Percentiles rank a stretch among this genome's conserved stretches.
Evolutionary conservation across 1,140 invertebrate species (phyloP).

Genomic region (Drosophila aff.): DNA sequence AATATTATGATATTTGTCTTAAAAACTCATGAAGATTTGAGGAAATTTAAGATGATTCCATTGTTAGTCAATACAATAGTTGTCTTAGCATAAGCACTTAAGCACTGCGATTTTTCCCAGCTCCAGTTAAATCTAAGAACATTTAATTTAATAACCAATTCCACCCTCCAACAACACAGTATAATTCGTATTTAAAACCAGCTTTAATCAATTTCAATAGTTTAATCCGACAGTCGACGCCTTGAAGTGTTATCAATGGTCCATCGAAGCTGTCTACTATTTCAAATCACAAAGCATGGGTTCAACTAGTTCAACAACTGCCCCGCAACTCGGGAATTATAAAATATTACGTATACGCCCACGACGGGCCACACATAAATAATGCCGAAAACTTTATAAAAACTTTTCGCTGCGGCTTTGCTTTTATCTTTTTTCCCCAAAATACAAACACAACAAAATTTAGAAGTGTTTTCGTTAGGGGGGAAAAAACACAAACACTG

Average conservation of each 20-base stretch:
- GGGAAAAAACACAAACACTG: slow-evolving; percentile 31
- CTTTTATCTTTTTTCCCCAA: slow-evolving; percentile 65
- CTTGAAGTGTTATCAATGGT: slow-evolving; percentile 32
- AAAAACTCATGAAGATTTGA: too few species aligned
- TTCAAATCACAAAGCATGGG: slow-evolving; percentile 42
- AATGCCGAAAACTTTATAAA: slow-evolving; percentile 59
- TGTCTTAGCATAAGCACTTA: background rate
- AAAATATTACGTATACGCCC: slow-evolving; percentile 80
- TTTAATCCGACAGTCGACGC: slow-evolving; percentile 36
- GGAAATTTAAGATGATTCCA: too few species aligned
- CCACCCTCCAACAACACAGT: background rate
- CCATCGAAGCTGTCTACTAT: slow-evolving; percentile 18
- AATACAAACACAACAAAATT: slow-evolving; percentile 33
- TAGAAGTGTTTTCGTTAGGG: slow-evolving; percentile 40
- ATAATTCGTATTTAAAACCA: background rate
- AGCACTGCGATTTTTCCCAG: background rate
- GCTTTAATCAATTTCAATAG: slow-evolving; percentile 23
- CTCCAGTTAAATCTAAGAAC: background rate
- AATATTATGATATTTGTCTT: too few species aligned
- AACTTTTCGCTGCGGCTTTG: slow-evolving; percentile 59
- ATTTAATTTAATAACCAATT: slow-evolving; percentile 1
- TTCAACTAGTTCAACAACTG: slow-evolving; percentile 32
- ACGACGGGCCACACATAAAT: slow-evolving; percentile 62
- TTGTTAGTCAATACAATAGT: too few species aligned
- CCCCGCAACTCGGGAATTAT: slow-evolving; percentile 48